Conservation (phyloP, 92 coral and sea anemone genomes). For the Bergia sp. region DNA sequence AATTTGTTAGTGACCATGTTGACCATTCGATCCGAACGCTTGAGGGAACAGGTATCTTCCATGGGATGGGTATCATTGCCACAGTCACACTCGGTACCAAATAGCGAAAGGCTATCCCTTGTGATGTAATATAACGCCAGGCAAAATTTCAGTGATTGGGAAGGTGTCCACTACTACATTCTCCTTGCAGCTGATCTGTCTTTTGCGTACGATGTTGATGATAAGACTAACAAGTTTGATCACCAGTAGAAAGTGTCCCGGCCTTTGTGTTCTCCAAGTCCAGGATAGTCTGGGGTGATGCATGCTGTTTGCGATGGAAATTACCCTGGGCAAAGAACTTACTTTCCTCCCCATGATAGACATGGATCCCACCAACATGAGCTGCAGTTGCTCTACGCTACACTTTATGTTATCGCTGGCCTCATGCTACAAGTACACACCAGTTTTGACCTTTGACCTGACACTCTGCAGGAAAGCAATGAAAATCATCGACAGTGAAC, state of each 20-base stretch:
- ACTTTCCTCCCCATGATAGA: conserved; percentile 28
- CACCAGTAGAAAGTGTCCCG: background rate
- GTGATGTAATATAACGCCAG: background rate
- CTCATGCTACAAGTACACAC: background rate
- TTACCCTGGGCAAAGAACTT: background rate
- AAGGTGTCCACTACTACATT: background rate
- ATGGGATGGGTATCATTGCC: background rate
- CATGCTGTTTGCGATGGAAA: background rate
- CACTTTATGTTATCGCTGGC: conserved; percentile 10
- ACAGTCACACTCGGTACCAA: background rate
- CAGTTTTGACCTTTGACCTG: conserved; percentile 32
- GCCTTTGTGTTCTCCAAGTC: background rate
- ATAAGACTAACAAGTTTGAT: background rate
- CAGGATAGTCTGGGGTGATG: background rate
- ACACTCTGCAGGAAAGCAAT: conserved; percentile 25
- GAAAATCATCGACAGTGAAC: background rate
- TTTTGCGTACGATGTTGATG: background rate
- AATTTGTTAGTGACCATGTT: background rate
- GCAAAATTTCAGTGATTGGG: background rate
- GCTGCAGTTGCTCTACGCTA: conserved; percentile 32
- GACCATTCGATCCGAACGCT: background rate
- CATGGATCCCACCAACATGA: conserved; percentile 6
- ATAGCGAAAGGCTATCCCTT: background rate
- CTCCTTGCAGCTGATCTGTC: background rate
- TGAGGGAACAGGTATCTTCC: no score